Evolutionary conservation across 2,888 invertebrate species (phyloP).

Genomic region (Ryuthela nishihirai): DNA sequence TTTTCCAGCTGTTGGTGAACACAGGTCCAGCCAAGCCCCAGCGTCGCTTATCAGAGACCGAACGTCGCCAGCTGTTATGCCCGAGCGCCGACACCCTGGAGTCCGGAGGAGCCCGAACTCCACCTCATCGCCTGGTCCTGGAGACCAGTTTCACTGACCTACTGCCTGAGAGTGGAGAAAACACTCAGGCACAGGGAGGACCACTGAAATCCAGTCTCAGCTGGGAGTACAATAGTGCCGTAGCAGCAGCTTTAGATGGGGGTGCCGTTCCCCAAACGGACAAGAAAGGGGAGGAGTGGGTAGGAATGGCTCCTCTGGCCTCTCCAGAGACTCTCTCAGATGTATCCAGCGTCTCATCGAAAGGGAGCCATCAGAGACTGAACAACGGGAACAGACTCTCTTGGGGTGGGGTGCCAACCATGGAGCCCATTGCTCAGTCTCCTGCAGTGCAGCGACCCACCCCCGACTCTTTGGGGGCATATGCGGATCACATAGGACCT

Average conservation of each 20-base stretch:
- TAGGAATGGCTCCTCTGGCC: slow-evolving; percentile 70
- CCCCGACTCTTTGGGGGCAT: slow-evolving; percentile 14
- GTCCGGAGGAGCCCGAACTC: slow-evolving; percentile 45
- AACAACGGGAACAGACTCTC: slow-evolving; percentile 31
- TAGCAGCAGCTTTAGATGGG: slow-evolving; percentile 7
- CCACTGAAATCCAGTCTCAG: slow-evolving; percentile 2
- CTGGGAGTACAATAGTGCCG: slow-evolving; percentile 26
- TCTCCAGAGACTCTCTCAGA: slow-evolving; percentile 78
- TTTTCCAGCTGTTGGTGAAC: slow-evolving; percentile 53
- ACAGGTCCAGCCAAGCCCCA: slow-evolving; percentile 76
- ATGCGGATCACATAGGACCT: slow-evolving; percentile 1
- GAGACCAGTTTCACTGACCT: slow-evolving; percentile 73
- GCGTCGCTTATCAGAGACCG: slow-evolving; percentile 54
- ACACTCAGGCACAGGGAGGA: slow-evolving; percentile 49
- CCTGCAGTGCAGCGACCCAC: slow-evolving; percentile 26
- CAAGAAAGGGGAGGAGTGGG: slow-evolving; percentile 52
- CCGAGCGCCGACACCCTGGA: slow-evolving; percentile 22
- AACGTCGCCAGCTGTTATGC: slow-evolving; percentile 47
- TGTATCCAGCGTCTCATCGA: slow-evolving; percentile 70
- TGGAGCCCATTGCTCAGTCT: slow-evolving; percentile 35
- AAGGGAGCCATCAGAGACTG: slow-evolving; percentile 46
- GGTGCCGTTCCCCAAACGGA: slow-evolving; percentile 31
- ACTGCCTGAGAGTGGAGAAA: slow-evolving; percentile 43
- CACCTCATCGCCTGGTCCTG: slow-evolving; percentile 61
- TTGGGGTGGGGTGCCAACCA: slow-evolving; percentile 28